A percentile compares a stretch with the other conserved stretches of the same genome.
phyloP scores from a whole-genome alignment of 2,797 vertebrate species.

The Phalanger gymnotis region DNA sequence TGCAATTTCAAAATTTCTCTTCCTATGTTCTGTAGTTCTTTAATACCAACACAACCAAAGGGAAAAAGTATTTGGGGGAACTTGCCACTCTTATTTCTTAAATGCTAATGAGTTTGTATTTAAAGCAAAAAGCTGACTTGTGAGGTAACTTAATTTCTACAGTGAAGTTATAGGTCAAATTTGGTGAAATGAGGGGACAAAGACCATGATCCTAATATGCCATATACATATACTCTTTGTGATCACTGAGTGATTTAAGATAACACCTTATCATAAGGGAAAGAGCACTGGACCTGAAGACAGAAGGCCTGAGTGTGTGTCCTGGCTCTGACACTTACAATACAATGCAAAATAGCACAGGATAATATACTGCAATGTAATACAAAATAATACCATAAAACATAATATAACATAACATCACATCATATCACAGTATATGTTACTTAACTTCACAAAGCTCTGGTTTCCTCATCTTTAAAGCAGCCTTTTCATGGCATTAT shows the following conservation, averaged over 20 bases:
- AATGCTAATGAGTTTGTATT: not conserved
- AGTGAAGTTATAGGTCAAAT: not conserved
- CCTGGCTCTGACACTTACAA: not conserved
- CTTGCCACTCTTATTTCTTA: not conserved
- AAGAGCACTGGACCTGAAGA: not conserved
- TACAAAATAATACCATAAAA: not conserved
- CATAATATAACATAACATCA: not conserved
- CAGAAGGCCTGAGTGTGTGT: not conserved
- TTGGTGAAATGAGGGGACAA: not conserved
- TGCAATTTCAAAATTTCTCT: not conserved
- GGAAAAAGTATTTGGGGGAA: not conserved
- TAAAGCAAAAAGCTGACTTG: not conserved
- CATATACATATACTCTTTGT: not conserved
- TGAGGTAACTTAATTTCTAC: not conserved
- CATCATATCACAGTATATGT: not conserved
- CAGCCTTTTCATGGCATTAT: not conserved
- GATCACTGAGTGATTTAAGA: not conserved
- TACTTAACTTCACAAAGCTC: not conserved
- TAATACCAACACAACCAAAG: not conserved
- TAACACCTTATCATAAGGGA: not conserved
- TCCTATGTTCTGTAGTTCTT: not conserved
- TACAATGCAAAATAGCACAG: not conserved
- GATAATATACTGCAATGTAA: not conserved
- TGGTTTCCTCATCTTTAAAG: not conserved
- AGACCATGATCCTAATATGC: not conserved